Base-by-base conservation (phyloP, 2,888 invertebrate genomes). In the Pseudanteris insignis region DNA sequence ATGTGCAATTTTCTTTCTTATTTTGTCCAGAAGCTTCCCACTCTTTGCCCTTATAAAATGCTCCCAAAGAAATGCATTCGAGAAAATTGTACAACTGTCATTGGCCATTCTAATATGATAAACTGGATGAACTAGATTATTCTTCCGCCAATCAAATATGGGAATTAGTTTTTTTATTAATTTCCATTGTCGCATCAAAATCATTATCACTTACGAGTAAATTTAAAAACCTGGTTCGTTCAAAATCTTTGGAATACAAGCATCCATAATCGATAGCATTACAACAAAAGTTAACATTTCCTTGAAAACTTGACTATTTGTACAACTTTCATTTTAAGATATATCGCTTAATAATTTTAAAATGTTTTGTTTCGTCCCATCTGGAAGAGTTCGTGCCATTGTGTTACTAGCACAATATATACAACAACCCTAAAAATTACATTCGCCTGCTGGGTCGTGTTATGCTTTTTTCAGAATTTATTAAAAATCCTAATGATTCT, bases 221-320 rank as follows among this genome's bases (percentile, higher is more conserved):
- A 0, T 36, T 33, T 5, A 53, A 30, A 18, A 24, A 57, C 46
- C 32, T 30, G 11, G 12, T 6, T 12, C 54, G 37, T 28, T 62
- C 51, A 24, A 65, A 54, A n/a, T 18, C 36, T 18, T 55, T 59
- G 1, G 43, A 41, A 30, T 60, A 51, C 1, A 48, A 14, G 10
- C 33, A 9, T 0, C 63, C 46, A 28, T 63, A 59, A 24, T 24
- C 13, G 7, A 47, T 13, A 4, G 54, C 63, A 1, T 28, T 32
- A 26, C 55, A 55, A 11, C 55, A 59, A 2, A 50, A 37, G 4
- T 43, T 40, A 6, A 63, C 24, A 6, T 13, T 25, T 2, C 63
- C 58, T 2, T 58, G 44, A 41, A 58, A 58, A 34, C 21, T 54
- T 26, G 38, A 37, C n/a, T 26, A 48, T 14, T 32, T 48, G 21